phyloP scores from a whole-genome alignment of 2,888 invertebrate species.

The Cerastis leucographa region DNA sequence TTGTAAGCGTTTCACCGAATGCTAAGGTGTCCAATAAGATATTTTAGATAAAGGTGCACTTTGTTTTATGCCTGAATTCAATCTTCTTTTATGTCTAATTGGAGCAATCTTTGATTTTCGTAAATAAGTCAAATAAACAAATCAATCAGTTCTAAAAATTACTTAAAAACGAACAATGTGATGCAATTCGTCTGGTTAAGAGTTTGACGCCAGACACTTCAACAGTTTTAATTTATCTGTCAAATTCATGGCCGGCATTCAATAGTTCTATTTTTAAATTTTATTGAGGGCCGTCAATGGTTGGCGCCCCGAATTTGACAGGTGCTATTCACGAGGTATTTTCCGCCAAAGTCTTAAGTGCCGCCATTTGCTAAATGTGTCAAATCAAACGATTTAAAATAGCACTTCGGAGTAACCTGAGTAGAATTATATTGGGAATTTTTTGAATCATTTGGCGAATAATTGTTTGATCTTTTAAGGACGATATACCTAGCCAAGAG shows the following conservation, averaged over 20 bases:
- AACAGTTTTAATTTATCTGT: slow-evolving; percentile 60
- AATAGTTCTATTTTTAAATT: slow-evolving; percentile 57
- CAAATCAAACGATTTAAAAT: slow-evolving; percentile 46
- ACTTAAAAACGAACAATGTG: slow-evolving; percentile 25
- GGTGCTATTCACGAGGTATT: slow-evolving; percentile 48
- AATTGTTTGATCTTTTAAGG: slow-evolving; percentile 28
- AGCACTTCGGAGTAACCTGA: slow-evolving; percentile 20
- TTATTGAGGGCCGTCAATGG: slow-evolving; percentile 43
- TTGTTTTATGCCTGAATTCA: slow-evolving; percentile 43
- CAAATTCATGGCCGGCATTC: slow-evolving; percentile 56
- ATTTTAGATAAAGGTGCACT: slow-evolving; percentile 39
- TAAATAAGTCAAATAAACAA: slow-evolving; percentile 50
- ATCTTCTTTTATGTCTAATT: slow-evolving; percentile 49
- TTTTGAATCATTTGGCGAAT: neutral
- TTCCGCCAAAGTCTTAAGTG: slow-evolving; percentile 51
- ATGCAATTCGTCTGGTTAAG: slow-evolving; percentile 28
- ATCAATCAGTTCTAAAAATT: slow-evolving; percentile 31
- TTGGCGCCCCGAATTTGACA: slow-evolving; percentile 53
- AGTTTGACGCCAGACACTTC: slow-evolving; percentile 34
- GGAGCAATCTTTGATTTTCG: slow-evolving; percentile 30
- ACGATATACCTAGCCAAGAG: neutral
- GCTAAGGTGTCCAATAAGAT: slow-evolving; percentile 32
- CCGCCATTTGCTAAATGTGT: slow-evolving; percentile 39
- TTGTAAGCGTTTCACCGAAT: slow-evolving; percentile 30
- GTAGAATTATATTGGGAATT: slow-evolving; percentile 8